Base-by-base conservation (phyloP, 2,113 vertebrate species). In the Eptesicus fuscus region DNA sequence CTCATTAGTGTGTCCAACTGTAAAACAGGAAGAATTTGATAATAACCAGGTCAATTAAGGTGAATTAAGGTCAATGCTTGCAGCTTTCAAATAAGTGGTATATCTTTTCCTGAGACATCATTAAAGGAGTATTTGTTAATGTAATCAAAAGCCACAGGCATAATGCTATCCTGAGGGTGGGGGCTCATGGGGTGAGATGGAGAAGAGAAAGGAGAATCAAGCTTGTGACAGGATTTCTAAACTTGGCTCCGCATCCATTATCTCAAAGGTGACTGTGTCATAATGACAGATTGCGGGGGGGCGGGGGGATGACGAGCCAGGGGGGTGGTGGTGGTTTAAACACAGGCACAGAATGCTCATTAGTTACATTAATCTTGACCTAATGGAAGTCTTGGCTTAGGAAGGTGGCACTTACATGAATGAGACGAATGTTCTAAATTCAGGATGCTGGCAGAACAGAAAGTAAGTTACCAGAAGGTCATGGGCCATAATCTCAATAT, bases 321-420 rank as follows among this genome's bases (percentile, higher is more conserved):
- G 47, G 17, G 35, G 25, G 14, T 51, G 40, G 25, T 70, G 63
- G 53, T 47, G 73, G 32, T 67, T 83, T 73, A 95, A 90, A 92
- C 37, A 30, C 47, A 88, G 82, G 83, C 80, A 59, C 63, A 49
- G 91, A 74, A 88, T 93, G 92, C 88, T 90, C 88, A 90, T 93
- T 88, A 84, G 79, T 93, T 82, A 82, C 80, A 93, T 97, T 96
- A 95, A 96, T 97, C 90, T 96, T 88, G 82, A 88, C 92, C 78
- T 96, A 97, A 97, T 97, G 93, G 96, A 96, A 96, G 73, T 97
- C 92, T 97, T 97, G 90, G 95, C 95, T 97, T 76, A 91, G 56
- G 77, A 88, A 96, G 63, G 95, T 94, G 94, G 88, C 67, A 92
- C 82, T 90, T 89, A 63, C 95, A 85, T 74, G 92, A 92, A 94